These are phyloP conservation scores for Rhizomys pruinosus DNA, from an alignment of 2,113 vertebrate genomes.

Conservation along the genomic window DNA sequence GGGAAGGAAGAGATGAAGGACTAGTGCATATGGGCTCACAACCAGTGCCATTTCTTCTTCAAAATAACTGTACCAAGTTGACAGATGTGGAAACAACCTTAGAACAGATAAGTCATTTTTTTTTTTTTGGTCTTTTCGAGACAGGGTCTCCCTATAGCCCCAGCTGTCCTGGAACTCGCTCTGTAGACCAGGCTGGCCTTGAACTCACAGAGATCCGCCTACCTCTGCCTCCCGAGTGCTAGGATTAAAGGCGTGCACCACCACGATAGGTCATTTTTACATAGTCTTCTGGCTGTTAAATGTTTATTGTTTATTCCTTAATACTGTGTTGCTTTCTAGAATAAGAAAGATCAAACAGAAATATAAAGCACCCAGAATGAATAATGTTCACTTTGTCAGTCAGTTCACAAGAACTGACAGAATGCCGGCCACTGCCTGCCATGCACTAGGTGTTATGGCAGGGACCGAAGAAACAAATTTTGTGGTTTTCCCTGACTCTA, in stretches of 20 bases:
- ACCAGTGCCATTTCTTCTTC: not conserved
- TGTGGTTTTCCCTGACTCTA: not conserved
- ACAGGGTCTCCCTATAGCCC: too few species aligned
- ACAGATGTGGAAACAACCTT: not conserved
- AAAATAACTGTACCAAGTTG: not conserved
- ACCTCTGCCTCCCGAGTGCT: too few species aligned
- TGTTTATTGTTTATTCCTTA: slow-evolving; percentile 16
- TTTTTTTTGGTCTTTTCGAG: too few species aligned
- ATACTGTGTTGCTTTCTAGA: not conserved
- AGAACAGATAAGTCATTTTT: not conserved
- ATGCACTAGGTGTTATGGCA: not conserved
- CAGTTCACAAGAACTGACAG: not conserved
- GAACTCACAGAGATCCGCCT: too few species aligned
- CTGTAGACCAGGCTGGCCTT: too few species aligned
- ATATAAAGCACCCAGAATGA: slow-evolving; percentile 25
- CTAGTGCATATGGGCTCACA: not conserved
- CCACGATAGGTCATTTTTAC: not conserved
- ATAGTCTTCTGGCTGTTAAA: not conserved
- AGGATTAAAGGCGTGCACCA: too few species aligned
- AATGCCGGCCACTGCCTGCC: not conserved
- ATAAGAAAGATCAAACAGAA: not conserved
- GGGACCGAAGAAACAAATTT: not conserved
- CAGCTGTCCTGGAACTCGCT: too few species aligned
- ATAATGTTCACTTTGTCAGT: not conserved
- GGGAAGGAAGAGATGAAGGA: not conserved